Percentiles rank a stretch among this genome's conserved stretches.
Conservation (phyloP, 2,113 vertebrate species). For the Gymnogyps californianus region DNA sequence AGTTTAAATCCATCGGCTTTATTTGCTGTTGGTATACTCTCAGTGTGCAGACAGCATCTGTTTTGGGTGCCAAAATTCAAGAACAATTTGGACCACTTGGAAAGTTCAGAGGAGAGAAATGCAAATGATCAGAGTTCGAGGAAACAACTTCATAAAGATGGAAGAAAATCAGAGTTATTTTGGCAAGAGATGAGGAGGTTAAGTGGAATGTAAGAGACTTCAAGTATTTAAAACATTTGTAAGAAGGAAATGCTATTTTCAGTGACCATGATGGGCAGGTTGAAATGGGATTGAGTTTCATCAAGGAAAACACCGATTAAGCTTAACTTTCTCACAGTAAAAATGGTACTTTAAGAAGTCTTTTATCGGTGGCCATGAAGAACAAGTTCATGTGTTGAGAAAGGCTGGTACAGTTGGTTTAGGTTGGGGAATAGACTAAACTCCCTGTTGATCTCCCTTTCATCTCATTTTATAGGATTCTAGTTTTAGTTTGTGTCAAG, state of each 20-base stretch:
- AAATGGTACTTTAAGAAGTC: neutral
- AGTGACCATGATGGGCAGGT: neutral
- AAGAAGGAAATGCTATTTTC: neutral
- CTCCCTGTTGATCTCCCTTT: neutral
- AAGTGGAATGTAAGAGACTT: neutral
- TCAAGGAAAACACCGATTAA: neutral
- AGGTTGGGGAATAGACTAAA: neutral
- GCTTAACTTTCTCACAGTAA: neutral
- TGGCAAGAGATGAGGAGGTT: neutral
- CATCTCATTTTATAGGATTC: neutral
- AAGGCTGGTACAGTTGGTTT: neutral
- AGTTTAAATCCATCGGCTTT: neutral
- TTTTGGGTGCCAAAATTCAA: neutral
- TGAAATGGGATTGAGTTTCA: constrained; percentile 4
- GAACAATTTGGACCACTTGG: constrained; percentile 24
- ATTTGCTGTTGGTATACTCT: neutral
- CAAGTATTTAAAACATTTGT: neutral
- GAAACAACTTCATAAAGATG: constrained; percentile 1
- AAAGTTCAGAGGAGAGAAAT: constrained; percentile 24
- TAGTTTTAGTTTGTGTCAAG: neutral
- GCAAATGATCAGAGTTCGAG: neutral
- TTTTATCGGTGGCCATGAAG: neutral
- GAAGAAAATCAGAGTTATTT: constrained; percentile 24
- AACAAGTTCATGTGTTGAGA: neutral
- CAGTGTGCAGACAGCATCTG: neutral